These are phyloP conservation scores for Tipula helvola DNA, from an alignment of 2,888 invertebrate species.

Conservation along the genomic window DNA sequence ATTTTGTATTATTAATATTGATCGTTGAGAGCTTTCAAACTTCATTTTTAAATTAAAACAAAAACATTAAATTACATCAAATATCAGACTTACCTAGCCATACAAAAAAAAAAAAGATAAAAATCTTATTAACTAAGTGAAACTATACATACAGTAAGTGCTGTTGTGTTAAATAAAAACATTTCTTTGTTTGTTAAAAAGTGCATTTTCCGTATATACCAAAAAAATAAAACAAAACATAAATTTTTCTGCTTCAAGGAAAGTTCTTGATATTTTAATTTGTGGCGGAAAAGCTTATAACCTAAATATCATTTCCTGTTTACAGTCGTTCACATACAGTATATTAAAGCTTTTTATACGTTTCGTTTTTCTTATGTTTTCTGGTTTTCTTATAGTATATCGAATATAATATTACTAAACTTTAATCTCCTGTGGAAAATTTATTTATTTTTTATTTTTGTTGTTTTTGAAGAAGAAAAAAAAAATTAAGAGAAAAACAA, in stretches of 20 bases:
- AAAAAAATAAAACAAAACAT: background rate
- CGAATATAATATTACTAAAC: background rate
- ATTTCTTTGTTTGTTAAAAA: background rate
- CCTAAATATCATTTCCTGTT: background rate
- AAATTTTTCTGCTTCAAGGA: background rate
- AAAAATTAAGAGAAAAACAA: background rate
- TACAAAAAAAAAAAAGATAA: background rate
- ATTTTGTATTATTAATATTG: background rate
- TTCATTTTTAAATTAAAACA: background rate
- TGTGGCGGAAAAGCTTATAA: background rate
- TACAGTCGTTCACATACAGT: background rate
- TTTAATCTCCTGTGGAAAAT: constrained; percentile 4
- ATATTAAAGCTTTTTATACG: background rate
- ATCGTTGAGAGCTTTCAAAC: background rate
- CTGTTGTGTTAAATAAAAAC: background rate
- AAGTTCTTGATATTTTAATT: background rate
- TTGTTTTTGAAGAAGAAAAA: background rate
- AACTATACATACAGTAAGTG: background rate
- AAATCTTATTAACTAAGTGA: background rate
- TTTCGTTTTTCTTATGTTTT: background rate
- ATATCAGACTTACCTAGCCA: background rate
- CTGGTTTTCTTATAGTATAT: background rate
- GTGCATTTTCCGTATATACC: background rate
- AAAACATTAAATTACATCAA: background rate
- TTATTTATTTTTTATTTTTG: background rate